Evolutionary conservation across 2,888 invertebrate species (phyloP).

Genomic region (Balanococcus diminutus): DNA sequence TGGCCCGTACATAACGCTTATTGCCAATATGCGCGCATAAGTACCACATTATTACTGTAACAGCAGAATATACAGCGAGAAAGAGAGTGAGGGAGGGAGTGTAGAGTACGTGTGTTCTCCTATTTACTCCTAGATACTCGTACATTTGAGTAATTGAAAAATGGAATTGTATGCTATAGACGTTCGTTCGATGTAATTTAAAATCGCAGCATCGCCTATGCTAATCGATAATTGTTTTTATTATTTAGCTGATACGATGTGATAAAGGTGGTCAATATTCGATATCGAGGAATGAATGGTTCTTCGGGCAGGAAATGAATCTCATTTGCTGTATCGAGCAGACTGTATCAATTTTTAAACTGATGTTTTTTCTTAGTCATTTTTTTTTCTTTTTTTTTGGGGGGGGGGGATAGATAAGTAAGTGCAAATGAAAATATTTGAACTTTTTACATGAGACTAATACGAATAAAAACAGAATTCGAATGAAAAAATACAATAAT

Average conservation of each 20-base stretch:
- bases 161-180: not conserved
- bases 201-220: not conserved
- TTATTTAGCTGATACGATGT: not conserved
- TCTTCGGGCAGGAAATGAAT: no score
- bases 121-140: no score
- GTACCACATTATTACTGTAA: not conserved
- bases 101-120: no score
- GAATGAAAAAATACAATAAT: no score
- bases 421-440: no score
- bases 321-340: no score
- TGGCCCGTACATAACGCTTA: conserved; percentile 14
- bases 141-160: not conserved
- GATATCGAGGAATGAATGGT: not conserved
- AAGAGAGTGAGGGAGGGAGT: not conserved
- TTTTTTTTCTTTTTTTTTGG: no score
- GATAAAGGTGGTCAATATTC: not conserved
- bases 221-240: not conserved
- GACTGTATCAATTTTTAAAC: no score
- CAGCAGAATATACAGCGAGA: not conserved
- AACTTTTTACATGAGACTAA: no score
- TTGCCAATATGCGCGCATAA: not conserved
- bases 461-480: no score
- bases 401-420: no score
- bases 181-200: not conserved
- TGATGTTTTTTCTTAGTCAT: no score